These are phyloP conservation scores for Falco berigora DNA, from an alignment of 2,797 vertebrate species.

Conservation along the genomic window DNA sequence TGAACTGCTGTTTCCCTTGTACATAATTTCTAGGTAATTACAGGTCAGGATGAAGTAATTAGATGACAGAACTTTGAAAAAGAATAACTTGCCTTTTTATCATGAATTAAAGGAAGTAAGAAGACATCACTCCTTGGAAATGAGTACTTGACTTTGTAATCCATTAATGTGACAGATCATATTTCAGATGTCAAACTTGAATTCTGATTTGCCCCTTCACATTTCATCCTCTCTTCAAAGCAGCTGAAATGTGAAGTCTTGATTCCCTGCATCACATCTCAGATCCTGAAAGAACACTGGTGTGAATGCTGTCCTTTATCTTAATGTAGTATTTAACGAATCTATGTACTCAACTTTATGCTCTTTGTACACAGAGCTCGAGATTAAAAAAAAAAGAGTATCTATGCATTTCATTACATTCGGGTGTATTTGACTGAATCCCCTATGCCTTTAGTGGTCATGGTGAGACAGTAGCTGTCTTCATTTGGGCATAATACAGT, in stretches of 20 bases:
- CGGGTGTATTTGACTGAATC: background rate
- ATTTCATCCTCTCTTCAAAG: background rate
- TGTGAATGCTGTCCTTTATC: background rate
- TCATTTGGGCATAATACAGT: background rate
- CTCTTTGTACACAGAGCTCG: background rate
- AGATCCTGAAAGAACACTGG: background rate
- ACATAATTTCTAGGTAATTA: background rate
- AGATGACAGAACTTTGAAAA: slow-evolving; percentile 10
- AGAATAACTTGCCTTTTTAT: background rate
- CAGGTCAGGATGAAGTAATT: background rate
- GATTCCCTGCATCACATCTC: background rate
- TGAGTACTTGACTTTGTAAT: background rate
- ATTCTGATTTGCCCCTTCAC: background rate
- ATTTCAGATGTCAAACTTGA: background rate
- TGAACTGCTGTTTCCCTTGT: background rate
- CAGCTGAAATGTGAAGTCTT: background rate
- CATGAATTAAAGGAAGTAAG: background rate
- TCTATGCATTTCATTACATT: background rate
- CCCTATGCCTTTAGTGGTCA: background rate
- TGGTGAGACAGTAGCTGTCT: background rate
- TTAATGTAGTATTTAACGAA: background rate
- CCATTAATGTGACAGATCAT: background rate
- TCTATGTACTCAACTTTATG: background rate
- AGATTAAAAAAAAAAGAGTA: background rate
- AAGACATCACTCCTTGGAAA: background rate